A percentile compares a stretch with the other conserved stretches of the same genome.
These are phyloP conservation scores for Pterostichus madidus DNA, from an alignment of 2,888 invertebrate species.

Conservation along the genomic window DNA sequence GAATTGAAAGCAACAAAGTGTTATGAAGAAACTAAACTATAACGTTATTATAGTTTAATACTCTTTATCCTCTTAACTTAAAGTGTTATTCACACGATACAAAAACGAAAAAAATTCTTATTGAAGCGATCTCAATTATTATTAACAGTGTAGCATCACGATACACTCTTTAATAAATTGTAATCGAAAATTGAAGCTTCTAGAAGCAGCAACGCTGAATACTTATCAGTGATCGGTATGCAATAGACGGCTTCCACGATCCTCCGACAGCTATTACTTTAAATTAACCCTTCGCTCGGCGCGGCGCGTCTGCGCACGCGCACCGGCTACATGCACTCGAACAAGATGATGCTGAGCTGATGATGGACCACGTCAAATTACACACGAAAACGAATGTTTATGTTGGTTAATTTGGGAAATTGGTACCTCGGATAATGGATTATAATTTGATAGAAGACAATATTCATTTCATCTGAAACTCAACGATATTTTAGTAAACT, in stretches of 20 bases:
- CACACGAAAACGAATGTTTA: slow-evolving; percentile 8
- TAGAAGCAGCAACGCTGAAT: slow-evolving; percentile 40
- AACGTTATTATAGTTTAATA: slow-evolving; percentile 11
- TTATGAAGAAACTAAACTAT: slow-evolving; percentile 11
- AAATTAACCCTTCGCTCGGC: slow-evolving; percentile 60
- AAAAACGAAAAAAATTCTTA: slow-evolving; percentile 40
- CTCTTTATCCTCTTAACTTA: slow-evolving; percentile 10
- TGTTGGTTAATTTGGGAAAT: slow-evolving; percentile 34
- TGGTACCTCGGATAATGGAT: neutral
- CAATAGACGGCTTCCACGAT: slow-evolving; percentile 59
- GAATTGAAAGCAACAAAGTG: neutral
- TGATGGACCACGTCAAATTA: neutral
- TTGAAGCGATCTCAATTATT: slow-evolving; percentile 61
- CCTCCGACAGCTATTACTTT: slow-evolving; percentile 57
- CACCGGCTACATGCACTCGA: neutral
- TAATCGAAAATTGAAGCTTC: slow-evolving; percentile 68
- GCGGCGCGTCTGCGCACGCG: slow-evolving; percentile 22
- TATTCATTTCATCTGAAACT: neutral
- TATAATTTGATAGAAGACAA: slow-evolving; percentile 27
- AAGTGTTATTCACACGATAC: slow-evolving; percentile 51
- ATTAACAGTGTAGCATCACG: slow-evolving; percentile 64
- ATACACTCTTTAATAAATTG: slow-evolving; percentile 67
- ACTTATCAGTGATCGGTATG: slow-evolving; percentile 63
- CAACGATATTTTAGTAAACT: no score
- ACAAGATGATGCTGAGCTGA: neutral